Evolutionary conservation across 1,140 invertebrate species (phyloP), one percentile per base, ranked within the genome.

Genomic region (Nebria ingens): DNA sequence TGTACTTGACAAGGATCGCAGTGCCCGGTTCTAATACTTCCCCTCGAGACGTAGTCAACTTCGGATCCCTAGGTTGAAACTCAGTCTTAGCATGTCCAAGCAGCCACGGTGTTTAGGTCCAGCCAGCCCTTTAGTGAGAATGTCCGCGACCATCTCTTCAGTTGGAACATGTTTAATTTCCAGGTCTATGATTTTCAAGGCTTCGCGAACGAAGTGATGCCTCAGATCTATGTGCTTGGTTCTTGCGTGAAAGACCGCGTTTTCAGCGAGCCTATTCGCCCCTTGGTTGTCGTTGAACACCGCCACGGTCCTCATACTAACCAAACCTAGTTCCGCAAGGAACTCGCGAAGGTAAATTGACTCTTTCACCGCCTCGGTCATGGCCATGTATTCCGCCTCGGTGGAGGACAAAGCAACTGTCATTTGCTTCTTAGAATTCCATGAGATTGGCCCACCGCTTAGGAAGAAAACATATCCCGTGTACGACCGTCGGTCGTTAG

Each of bases 161-260:
- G 62, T 67, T 13, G 42, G 40, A 9, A 45, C 6, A 3, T 45
- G 15, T 52, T 57, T 34, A 11, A 59, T 25, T 20, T 21, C 52
- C 40, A 63, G 55, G n/a, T 61, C 20, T 1, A 38, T 40, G 4
- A 51, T 56, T 23, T 45, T 23, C 2, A 53, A 22, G 19, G 29
- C 12, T 19, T 51, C 50, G 2, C 57, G 21, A 11, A 65, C 50
- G 29, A 65, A 67, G 42, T 65, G 59, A 45, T 65, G 61, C 21
- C 59, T 57, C 4, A 69, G 58, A 42, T 67, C 63, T 54, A 73
- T 74, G 56, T 71, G 71, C 51, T 75, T 74, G 0, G 65, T 66
- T 54, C 63, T 57, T 40, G 58, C 54, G 58, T 72, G 68, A 53
- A 59, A 61, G 19, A 70, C 62, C 19, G 62, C 65, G 60, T 74